Percentiles rank a stretch among this genome's conserved stretches.
Conservation (phyloP, 2,113 vertebrate genomes). For the Myiopsitta monachus region DNA sequence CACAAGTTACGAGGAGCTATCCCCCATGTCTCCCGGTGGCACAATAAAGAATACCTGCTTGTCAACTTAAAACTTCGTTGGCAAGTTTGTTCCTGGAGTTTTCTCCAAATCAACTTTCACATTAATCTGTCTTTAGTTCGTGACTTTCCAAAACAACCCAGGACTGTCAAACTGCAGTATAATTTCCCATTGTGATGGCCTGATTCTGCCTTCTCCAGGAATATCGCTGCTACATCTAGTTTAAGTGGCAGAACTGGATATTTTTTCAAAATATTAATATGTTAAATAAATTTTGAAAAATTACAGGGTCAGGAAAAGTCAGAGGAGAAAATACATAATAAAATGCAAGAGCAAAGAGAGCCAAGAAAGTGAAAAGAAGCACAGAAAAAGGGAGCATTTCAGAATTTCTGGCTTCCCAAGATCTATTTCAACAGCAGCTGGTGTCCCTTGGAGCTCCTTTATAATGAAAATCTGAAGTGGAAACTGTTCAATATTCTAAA, state of each 20-base stretch:
- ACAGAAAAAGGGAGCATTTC: background rate
- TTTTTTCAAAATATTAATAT: background rate
- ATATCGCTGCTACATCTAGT: background rate
- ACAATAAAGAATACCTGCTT: no score
- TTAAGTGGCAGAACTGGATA: background rate
- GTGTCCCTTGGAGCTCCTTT: constrained; percentile 17
- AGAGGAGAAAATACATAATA: background rate
- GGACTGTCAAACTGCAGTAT: background rate
- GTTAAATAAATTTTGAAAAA: background rate
- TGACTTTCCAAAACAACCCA: background rate
- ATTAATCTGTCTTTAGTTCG: background rate
- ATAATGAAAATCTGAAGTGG: constrained; percentile 22
- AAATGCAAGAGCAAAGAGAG: background rate
- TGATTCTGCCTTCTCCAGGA: background rate
- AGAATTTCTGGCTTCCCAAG: background rate
- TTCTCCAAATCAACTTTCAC: background rate
- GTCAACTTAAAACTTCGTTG: no score
- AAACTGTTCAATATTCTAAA: constrained; percentile 25
- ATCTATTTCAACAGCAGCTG: constrained; percentile 9
- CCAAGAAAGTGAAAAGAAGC: background rate
- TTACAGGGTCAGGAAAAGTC: background rate
- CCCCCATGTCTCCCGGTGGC: no score
- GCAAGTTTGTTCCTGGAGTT: no score
- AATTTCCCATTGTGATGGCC: background rate
- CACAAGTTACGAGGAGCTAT: no score